Conservation (phyloP, 2,888 invertebrate species). For the Melieria omissa region DNA sequence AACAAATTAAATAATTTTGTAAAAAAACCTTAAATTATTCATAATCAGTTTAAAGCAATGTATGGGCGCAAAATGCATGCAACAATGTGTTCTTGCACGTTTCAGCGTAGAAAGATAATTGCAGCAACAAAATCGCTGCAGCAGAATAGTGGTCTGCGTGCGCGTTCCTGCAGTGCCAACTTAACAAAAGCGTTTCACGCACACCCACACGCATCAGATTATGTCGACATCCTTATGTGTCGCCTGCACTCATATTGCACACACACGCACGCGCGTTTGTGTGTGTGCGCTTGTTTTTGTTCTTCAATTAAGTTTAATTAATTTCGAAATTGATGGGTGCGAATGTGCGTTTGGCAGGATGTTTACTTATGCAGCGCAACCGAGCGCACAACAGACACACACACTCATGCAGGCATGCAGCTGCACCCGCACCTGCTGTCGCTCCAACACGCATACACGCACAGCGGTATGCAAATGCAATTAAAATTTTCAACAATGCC, state of each 20-base stretch:
- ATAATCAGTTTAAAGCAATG: too few species aligned
- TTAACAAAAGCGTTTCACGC: too few species aligned
- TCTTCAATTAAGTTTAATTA: conserved; percentile 60
- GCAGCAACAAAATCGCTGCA: too few species aligned
- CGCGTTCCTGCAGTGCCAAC: too few species aligned
- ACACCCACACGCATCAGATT: too few species aligned
- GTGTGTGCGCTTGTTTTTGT: conserved; percentile 49
- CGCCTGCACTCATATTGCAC: neutral
- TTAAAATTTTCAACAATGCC: conserved; percentile 62
- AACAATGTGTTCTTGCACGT: too few species aligned
- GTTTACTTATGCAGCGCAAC: conserved; percentile 23
- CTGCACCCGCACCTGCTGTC: conserved; percentile 33
- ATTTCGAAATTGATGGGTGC: conserved; percentile 60
- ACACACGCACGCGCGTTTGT: neutral
- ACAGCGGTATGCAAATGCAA: conserved; percentile 57
- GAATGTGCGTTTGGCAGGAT: conserved; percentile 38
- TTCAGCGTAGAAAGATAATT: too few species aligned
- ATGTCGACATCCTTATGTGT: too few species aligned
- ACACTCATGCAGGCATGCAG: conserved; percentile 5
- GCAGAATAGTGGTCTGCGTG: too few species aligned
- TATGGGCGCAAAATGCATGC: too few species aligned
- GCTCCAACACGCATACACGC: conserved; percentile 28
- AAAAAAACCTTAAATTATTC: too few species aligned
- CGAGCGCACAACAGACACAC: conserved; percentile 19
- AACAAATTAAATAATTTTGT: too few species aligned